phyloP scores from a whole-genome alignment of 2,888 invertebrate species.

The Terebella lapidaria region DNA sequence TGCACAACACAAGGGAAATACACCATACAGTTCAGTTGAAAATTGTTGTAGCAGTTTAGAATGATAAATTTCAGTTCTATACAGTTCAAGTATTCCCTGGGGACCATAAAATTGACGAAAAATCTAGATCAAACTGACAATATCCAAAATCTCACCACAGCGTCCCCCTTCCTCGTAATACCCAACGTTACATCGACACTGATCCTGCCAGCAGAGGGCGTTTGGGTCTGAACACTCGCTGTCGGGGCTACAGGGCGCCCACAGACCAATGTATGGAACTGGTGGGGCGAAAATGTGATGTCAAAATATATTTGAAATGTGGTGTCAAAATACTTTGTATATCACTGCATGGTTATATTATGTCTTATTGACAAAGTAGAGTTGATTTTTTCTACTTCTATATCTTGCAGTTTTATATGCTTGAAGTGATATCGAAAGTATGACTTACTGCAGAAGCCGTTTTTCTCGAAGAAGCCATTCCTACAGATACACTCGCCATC shows the following conservation, averaged over 20 bases:
- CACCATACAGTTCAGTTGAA: no score
- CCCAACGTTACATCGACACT: constrained; percentile 13
- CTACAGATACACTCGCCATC: constrained; percentile 15
- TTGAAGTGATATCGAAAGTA: no score
- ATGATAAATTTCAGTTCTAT: no score
- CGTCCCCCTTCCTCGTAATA: constrained; percentile 10
- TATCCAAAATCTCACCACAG: constrained; percentile 19
- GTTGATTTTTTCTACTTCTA: no score
- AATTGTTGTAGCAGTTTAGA: no score
- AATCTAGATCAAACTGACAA: no score
- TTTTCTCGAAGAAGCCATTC: constrained; percentile 9
- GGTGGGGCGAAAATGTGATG: neutral
- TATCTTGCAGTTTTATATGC: no score
- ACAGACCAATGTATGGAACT: constrained; percentile 15
- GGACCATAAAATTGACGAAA: no score
- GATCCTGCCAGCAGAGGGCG: constrained; percentile 12
- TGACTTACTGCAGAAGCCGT: constrained; percentile 12
- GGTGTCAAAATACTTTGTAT: no score
- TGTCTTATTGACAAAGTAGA: no score
- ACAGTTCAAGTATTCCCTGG: no score
- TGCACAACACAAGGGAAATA: neutral
- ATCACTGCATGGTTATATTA: no score
- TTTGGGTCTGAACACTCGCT: constrained; percentile 16
- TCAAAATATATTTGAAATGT: neutral
- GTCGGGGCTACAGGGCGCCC: constrained; percentile 1